Conservation (phyloP, 2,113 vertebrate genomes). For the Platysteira castanea region DNA sequence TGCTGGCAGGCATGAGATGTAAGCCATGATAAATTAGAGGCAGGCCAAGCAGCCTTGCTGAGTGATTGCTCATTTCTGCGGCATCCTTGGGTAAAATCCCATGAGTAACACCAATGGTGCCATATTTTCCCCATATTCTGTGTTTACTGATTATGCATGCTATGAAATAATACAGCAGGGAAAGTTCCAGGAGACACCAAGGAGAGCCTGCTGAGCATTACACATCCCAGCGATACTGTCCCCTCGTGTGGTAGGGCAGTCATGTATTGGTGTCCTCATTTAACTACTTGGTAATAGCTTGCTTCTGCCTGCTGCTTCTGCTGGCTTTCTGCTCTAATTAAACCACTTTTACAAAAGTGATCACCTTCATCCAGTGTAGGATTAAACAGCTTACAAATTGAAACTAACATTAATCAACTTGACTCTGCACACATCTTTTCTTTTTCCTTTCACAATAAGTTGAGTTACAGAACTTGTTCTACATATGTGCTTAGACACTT, state of each 20-base stretch:
- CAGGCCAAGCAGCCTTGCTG: conserved; percentile 55
- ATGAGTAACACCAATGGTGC: neutral
- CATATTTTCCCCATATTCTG: neutral
- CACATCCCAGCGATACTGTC: neutral
- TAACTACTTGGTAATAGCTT: neutral
- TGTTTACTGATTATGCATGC: conserved; percentile 14
- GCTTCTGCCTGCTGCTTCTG: neutral
- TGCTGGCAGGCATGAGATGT: conserved; percentile 78
- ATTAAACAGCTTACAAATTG: neutral
- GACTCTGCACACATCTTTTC: neutral
- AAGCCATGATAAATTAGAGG: conserved; percentile 81
- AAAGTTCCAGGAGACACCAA: neutral
- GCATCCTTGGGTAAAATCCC: conserved; percentile 70
- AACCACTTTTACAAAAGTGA: neutral
- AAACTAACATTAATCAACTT: neutral
- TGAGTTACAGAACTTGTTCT: neutral
- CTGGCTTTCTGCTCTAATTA: neutral
- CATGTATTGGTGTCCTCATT: neutral
- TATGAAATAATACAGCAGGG: neutral
- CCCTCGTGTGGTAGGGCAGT: neutral
- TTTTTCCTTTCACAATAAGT: neutral
- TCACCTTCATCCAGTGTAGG: neutral
- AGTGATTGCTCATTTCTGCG: conserved; percentile 73
- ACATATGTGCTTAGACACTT: neutral
- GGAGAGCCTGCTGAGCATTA: neutral